Evolutionary conservation across 2,797 vertebrate species (phyloP).

Genomic region (Ceryle rudis): DNA sequence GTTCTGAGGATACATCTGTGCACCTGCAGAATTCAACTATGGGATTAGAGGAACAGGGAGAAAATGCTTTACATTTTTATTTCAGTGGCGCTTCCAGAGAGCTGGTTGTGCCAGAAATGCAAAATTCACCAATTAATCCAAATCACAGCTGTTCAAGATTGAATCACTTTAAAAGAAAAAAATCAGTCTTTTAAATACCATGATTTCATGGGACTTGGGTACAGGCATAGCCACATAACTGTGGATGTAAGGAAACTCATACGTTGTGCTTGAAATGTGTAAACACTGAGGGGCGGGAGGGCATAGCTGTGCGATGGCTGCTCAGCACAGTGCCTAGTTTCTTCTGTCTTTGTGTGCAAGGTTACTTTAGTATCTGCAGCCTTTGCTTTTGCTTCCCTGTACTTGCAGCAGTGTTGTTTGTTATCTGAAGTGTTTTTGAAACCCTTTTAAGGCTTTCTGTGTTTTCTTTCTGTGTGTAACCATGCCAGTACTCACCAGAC

Average conservation of each 20-base stretch:
- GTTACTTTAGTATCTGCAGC: not conserved
- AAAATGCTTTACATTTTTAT: slow-evolving; percentile 30
- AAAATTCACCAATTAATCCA: slow-evolving; percentile 28
- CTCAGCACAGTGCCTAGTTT: not conserved
- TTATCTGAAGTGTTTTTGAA: not conserved
- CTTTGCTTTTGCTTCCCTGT: not conserved
- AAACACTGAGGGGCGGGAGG: not conserved
- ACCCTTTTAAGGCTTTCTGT: not conserved
- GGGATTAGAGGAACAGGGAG: not conserved
- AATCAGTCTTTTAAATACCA: not conserved
- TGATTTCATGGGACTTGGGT: not conserved
- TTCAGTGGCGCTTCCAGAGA: slow-evolving; percentile 21
- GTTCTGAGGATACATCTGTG: not conserved
- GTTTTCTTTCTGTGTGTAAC: not conserved
- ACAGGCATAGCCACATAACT: not conserved
- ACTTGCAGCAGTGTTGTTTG: not conserved
- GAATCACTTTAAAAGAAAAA: not conserved
- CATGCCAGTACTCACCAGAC: not conserved
- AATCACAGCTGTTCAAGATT: slow-evolving; percentile 9
- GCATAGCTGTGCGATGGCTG: not conserved
- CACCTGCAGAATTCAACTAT: slow-evolving; percentile 28
- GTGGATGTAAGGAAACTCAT: not conserved
- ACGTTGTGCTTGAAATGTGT: not conserved
- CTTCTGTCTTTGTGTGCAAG: not conserved
- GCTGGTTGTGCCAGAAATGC: not conserved